Percentiles rank a stretch among this genome's conserved stretches.
Conservation (phyloP, 1,140 invertebrate genomes). For the Halictus rubicundus region DNA sequence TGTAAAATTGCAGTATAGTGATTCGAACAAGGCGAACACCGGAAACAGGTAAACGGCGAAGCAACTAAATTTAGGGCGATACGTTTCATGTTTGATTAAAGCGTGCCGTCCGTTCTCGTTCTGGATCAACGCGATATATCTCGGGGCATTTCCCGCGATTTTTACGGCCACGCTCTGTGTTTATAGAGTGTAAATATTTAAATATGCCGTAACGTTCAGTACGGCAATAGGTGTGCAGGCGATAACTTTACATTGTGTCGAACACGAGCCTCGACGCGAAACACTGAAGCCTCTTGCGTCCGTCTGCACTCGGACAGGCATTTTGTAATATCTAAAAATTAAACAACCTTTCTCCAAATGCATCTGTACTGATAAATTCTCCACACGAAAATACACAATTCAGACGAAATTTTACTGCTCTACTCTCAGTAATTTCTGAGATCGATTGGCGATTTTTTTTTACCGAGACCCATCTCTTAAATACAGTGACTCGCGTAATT, state of each 20-base stretch:
- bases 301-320: not conserved
- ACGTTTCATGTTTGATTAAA: not conserved
- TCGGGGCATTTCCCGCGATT: conserved; percentile 8
- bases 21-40: not conserved
- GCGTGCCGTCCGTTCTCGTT: not conserved
- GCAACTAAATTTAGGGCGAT: not conserved
- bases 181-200: conserved; percentile 59
- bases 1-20: too few species aligned
- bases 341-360: too few species aligned
- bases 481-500: too few species aligned
- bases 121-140: conserved; percentile 18
- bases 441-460: too few species aligned
- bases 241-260: conserved; percentile 30
- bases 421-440: too few species aligned
- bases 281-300: too few species aligned
- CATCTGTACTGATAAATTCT: too few species aligned
- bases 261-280: not conserved
- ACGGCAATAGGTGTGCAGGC: conserved; percentile 1
- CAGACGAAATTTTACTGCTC: too few species aligned
- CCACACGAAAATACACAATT: too few species aligned
- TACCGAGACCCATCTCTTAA: too few species aligned
- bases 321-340: not conserved
- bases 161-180: conserved; percentile 38
- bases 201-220: conserved; percentile 40
- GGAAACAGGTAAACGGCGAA: not conserved